Conservation (phyloP, 2,888 invertebrate genomes). For the Electrophaes corylata region DNA sequence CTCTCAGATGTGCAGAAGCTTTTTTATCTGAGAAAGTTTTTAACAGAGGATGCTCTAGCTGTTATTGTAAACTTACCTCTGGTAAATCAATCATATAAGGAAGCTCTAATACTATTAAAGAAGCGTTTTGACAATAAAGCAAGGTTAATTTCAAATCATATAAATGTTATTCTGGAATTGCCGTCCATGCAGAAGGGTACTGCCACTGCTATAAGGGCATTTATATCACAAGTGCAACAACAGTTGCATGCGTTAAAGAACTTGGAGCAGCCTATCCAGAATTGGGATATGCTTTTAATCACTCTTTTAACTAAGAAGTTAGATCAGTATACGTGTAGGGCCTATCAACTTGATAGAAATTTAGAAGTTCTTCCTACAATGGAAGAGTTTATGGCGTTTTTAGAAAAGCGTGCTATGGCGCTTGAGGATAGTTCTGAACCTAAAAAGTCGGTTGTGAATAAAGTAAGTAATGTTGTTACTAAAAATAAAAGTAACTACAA, state of each 20-base stretch:
- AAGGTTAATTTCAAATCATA: constrained; percentile 3
- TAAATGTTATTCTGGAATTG: constrained; percentile 1
- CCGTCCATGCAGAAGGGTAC: constrained; percentile 30
- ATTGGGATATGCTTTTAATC: constrained; percentile 9
- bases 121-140: constrained; percentile 7
- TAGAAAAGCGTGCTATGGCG: no score
- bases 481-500: not conserved
- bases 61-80: constrained; percentile 2
- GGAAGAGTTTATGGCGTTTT: no score
- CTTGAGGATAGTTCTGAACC: no score
- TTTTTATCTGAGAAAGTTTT: constrained; percentile 3
- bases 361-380: no score
- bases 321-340: no score
- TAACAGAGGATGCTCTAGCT: constrained; percentile 1
- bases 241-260: constrained; percentile 28
- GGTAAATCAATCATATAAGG: constrained; percentile 1
- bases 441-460: no score
- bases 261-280: constrained; percentile 11
- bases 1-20: constrained; percentile 5
- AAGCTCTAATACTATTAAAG: not conserved
- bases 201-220: constrained; percentile 31
- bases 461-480: constrained; percentile 18
- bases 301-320: constrained; percentile 4
- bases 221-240: constrained; percentile 29
- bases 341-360: no score